Conservation (phyloP, 2,113 vertebrate genomes). For the Etia nguti region DNA sequence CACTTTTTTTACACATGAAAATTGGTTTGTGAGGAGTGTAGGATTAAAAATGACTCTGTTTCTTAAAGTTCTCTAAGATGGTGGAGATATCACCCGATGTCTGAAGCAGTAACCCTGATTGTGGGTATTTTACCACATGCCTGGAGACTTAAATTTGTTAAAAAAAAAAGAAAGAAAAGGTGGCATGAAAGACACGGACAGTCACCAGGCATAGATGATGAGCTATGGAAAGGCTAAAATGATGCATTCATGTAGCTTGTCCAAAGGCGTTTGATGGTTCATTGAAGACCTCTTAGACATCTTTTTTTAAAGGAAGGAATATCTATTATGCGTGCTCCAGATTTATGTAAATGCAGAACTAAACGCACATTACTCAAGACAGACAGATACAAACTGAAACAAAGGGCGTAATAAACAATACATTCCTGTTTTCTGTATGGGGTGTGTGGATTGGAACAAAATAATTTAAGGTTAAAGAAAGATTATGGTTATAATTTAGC, state of each 20-base stretch:
- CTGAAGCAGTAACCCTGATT: not conserved
- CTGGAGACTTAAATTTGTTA: not conserved
- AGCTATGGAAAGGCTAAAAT: not conserved
- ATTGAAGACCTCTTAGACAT: not conserved
- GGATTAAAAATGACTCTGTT: not conserved
- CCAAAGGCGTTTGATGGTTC: not conserved
- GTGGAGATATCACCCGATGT: not conserved
- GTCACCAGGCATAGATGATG: not conserved
- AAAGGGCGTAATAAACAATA: not conserved
- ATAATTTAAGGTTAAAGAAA: not conserved
- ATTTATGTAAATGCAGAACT: not conserved
- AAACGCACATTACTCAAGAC: not conserved
- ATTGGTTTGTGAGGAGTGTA: not conserved
- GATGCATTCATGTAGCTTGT: not conserved
- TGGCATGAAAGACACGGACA: not conserved
- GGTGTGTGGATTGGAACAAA: not conserved
- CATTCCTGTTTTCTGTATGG: not conserved
- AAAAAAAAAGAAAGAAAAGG: not conserved
- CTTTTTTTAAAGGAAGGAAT: rapidly evolving
- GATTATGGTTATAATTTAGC: not conserved
- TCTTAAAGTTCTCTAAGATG: not conserved
- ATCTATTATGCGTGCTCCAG: not conserved
- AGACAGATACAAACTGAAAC: not conserved
- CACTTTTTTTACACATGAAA: not conserved
- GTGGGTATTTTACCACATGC: not conserved